A percentile compares a stretch with the other conserved stretches of the same genome.
Conservation (phyloP, 2,113 vertebrate genomes). For the Tachuris rubrigastra region DNA sequence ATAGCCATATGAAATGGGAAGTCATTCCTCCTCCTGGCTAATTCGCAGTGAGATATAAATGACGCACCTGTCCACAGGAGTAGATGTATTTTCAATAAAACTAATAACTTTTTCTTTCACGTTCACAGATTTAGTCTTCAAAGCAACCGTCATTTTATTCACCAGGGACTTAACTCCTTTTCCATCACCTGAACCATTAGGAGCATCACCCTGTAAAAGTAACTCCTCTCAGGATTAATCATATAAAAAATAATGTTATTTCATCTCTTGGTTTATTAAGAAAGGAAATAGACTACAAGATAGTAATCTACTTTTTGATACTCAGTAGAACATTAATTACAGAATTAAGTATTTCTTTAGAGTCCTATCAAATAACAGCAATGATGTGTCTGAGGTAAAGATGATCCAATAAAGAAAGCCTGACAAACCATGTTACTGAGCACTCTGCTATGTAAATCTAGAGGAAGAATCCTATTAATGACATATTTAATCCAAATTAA, state of each 20-base stretch:
- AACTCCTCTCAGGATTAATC: conserved; percentile 25
- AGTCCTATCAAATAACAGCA: neutral
- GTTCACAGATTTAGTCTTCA: conserved; percentile 97
- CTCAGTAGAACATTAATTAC: neutral
- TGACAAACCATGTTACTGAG: neutral
- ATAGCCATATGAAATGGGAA: neutral
- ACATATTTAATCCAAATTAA: neutral
- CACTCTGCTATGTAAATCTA: neutral
- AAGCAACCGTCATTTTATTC: conserved; percentile 98
- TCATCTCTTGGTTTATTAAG: neutral
- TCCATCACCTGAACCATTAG: conserved; percentile 85
- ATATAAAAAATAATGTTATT: neutral
- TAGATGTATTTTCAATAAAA: conserved; percentile 98
- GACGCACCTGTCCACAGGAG: conserved; percentile 93
- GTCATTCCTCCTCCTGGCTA: neutral
- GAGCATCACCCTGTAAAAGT: conserved; percentile 83
- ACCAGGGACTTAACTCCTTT: conserved; percentile 97
- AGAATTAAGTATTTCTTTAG: neutral
- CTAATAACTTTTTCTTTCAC: conserved; percentile 99
- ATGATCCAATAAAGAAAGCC: neutral
- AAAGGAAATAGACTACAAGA: neutral
- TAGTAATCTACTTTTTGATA: neutral
- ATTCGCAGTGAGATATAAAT: neutral
- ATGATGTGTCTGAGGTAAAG: neutral
- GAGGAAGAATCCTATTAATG: neutral